Base-by-base conservation (phyloP, 2,888 invertebrate genomes). In the Adineta ricciae region DNA sequence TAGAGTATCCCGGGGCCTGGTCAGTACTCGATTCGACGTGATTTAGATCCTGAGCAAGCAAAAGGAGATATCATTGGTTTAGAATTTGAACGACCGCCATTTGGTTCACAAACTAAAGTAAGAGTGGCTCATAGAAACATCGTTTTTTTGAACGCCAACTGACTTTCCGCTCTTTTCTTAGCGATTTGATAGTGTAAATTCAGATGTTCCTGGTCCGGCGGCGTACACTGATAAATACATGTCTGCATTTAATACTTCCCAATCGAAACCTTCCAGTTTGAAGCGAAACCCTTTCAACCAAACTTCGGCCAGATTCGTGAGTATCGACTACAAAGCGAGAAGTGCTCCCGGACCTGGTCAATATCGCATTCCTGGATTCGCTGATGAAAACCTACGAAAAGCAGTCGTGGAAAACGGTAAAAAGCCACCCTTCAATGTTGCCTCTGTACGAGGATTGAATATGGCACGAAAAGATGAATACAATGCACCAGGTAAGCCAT, bases 281-380 rank as follows among this genome's bases (percentile, higher is more conserved):
- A 90, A 90, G 86, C 87, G 89, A 85, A 90, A 89, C 86, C 90
- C 90, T 9, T 90, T 90, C 86, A 89, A 90, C 32, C 89, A 90
- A 87, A 90, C 90, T 0, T 88, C 90, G 5, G 88, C 89, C 8
- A 86, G 90, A 73, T 90, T 90, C 86, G 87, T 87, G 11, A 14
- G 5, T 78, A 64, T 52, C 41, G 64, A 50, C 41, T 52, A 78
- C 82, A 83, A 83, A 49, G 36, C 36, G 16, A 21, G 85, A 54
- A 83, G 84, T 78, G 84, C 84, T 32, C 72, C 87, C 89, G 90
- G 90, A 84, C 90, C 90, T 11, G 90, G 89, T 19, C 87, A 89
- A 7, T 90, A 90, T 87, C 90, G 89, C 87, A 88, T 88, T n/a
- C 86, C 88, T 19, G 90, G 90, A 32, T 88, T 90, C 88, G 90